phyloP scores from a whole-genome alignment of 2,888 invertebrate genomes.

The Xanthostigma xanthostigma region DNA sequence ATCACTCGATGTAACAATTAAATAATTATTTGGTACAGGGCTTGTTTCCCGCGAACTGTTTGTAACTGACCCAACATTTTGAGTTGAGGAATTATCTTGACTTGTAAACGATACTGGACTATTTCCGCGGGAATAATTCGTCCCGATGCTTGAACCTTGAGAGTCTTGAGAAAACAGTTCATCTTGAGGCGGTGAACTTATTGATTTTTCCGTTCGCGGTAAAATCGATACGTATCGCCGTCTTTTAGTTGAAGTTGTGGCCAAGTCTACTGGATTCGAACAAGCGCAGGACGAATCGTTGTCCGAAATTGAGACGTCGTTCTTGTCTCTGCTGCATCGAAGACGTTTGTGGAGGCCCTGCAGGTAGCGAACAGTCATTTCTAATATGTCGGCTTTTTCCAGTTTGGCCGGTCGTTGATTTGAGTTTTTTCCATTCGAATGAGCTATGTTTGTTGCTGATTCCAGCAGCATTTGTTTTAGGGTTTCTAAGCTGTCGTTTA shows the following conservation, averaged over 20 bases:
- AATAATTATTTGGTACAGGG: not conserved
- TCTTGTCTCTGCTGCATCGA: not conserved
- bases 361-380: constrained; percentile 44
- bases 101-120: not conserved
- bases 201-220: not conserved
- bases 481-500: constrained; percentile 36
- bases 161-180: constrained; percentile 3
- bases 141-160: not conserved
- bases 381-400: constrained; percentile 49
- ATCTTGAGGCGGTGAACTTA: no score
- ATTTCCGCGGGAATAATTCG: not conserved
- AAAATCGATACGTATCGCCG: constrained; percentile 2
- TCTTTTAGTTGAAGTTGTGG: no score
- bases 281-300: no score
- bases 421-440: constrained; percentile 16
- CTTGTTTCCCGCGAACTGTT: not conserved
- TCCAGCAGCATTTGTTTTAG: constrained; percentile 33
- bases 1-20: no score
- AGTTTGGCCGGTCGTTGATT: constrained; percentile 36
- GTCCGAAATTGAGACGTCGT: no score
- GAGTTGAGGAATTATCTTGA: no score
- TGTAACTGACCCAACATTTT: no score
- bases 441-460: constrained; percentile 24
- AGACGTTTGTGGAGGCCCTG: constrained; percentile 29
- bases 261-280: no score